Evolutionary conservation across 1,140 invertebrate genomes (phyloP).

Genomic region (Aphelenchoides avenae): DNA sequence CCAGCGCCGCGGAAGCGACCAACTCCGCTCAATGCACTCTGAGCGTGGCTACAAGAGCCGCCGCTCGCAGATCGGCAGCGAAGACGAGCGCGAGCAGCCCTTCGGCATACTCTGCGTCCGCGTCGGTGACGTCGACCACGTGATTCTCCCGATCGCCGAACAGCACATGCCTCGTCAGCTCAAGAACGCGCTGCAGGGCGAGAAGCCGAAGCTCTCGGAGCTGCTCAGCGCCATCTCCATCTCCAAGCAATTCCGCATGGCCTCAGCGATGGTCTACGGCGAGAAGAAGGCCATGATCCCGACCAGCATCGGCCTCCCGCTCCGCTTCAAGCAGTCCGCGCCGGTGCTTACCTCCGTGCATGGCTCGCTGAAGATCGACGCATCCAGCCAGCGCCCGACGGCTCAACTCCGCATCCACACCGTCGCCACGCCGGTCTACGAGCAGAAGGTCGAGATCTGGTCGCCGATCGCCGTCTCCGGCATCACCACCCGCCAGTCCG

Average conservation of each 20-base stretch:
- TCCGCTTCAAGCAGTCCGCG: slow-evolving; percentile 20
- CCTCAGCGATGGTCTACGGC: slow-evolving; percentile 16
- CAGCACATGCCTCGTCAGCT: slow-evolving; percentile 22
- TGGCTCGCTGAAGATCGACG: slow-evolving; percentile 4
- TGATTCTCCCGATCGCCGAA: slow-evolving; percentile 26
- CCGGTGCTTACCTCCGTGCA: slow-evolving; percentile 14
- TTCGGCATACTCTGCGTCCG: slow-evolving; percentile 38
- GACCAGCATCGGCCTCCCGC: slow-evolving; percentile 26
- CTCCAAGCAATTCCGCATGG: too few species aligned
- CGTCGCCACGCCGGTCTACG: too few species aligned
- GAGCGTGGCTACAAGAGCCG: slow-evolving; percentile 33
- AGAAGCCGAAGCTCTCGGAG: slow-evolving; percentile 27
- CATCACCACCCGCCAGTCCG: too few species aligned
- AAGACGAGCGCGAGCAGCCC: slow-evolving; percentile 17
- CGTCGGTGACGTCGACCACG: slow-evolving; percentile 30
- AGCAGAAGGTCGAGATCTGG: too few species aligned
- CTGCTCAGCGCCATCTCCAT: too few species aligned
- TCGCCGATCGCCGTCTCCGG: too few species aligned
- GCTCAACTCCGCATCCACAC: background rate
- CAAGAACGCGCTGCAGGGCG: slow-evolving; percentile 13
- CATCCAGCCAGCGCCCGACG: background rate
- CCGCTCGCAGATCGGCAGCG: slow-evolving; percentile 10
- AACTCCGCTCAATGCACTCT: slow-evolving; percentile 15
- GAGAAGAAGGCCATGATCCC: slow-evolving; percentile 38
- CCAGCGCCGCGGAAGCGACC: slow-evolving; percentile 1